Evolutionary conservation across 2,888 invertebrate genomes (phyloP).

Genomic region (Chironomus tentans): DNA sequence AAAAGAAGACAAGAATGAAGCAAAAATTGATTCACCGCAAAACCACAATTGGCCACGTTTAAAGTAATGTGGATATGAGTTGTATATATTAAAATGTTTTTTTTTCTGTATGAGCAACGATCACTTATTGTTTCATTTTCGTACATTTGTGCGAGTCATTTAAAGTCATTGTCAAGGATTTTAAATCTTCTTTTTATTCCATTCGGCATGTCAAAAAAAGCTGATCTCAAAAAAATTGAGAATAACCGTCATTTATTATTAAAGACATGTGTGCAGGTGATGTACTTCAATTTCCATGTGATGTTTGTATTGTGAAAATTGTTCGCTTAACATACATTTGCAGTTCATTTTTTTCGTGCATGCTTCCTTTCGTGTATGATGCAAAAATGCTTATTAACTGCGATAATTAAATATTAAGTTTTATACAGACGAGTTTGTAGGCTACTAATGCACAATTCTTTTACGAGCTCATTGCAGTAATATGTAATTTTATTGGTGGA

Average conservation of each 20-base stretch:
- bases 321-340: neutral
- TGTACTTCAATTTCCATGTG: neutral
- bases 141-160: conserved; percentile 34
- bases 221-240: neutral
- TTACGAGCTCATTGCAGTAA: no score
- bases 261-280: neutral
- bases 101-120: neutral
- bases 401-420: conserved; percentile 13
- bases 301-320: neutral
- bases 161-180: conserved; percentile 45
- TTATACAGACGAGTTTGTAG: neutral
- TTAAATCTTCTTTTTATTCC: neutral
- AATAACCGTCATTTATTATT: neutral
- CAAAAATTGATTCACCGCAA: neutral
- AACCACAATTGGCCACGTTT: neutral
- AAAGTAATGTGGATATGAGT: no score
- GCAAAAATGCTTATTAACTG: conserved; percentile 16
- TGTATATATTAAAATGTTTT: no score
- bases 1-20: no score
- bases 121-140: neutral
- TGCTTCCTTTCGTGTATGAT: neutral
- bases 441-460: neutral
- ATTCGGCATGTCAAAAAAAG: no score
- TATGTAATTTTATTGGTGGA: no score
- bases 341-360: neutral